These are phyloP conservation scores for Mesorhabditis spiculigera DNA, from an alignment of 2,888 invertebrate species.

Conservation along the genomic window DNA sequence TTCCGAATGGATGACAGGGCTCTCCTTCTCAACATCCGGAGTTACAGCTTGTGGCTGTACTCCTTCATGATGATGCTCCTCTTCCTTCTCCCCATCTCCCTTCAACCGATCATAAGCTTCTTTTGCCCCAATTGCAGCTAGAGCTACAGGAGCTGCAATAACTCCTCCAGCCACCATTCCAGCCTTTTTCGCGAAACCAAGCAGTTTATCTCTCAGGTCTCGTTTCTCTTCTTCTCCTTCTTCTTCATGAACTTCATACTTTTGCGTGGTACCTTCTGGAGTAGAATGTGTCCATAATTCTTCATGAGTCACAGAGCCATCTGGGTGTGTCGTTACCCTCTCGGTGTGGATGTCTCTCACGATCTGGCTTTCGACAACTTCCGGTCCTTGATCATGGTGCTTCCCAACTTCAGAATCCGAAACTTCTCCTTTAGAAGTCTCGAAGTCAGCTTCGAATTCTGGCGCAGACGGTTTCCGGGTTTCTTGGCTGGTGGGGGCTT, in stretches of 20 bases:
- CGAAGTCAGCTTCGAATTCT: no score
- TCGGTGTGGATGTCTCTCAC: no score
- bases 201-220: conserved; percentile 13
- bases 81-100: background rate
- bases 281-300: background rate
- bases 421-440: background rate
- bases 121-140: conserved; percentile 20
- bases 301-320: no score
- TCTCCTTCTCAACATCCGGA: background rate
- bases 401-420: background rate
- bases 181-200: conserved; percentile 34
- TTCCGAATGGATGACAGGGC: background rate
- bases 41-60: background rate
- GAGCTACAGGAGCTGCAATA: conserved; percentile 36
- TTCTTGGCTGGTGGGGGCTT: background rate
- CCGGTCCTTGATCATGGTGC: conserved; percentile 14
- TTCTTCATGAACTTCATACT: conserved; percentile 15
- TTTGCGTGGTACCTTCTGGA: background rate
- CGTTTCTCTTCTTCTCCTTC: conserved; percentile 12
- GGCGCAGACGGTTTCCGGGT: no score
- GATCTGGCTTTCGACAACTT: conserved; percentile 8
- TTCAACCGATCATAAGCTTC: background rate
- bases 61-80: background rate
- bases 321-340: no score
- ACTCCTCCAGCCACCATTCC: conserved; percentile 24